Evolutionary conservation across 2,797 vertebrate genomes (phyloP).

Genomic region (Valencia hispanica): DNA sequence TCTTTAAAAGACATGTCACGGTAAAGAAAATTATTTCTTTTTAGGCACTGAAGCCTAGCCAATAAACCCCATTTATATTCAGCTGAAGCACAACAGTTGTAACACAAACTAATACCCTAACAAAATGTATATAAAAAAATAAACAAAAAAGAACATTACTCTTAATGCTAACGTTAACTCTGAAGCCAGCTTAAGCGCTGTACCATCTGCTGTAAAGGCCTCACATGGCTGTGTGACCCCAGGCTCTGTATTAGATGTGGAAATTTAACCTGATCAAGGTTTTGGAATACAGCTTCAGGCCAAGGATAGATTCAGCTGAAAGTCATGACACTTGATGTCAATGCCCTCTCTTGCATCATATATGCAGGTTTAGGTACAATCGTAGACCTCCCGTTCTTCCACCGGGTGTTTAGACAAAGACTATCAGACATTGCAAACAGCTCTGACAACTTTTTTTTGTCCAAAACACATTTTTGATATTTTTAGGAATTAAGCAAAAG

Average conservation of each 20-base stretch:
- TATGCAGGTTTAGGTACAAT: neutral
- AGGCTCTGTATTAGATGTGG: neutral
- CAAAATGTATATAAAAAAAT: conserved; percentile 9
- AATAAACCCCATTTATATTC: conserved; percentile 24
- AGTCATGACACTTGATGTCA: neutral
- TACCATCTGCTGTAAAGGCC: neutral
- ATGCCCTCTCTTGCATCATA: neutral
- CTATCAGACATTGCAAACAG: neutral
- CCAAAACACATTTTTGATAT: neutral
- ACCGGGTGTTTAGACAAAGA: neutral
- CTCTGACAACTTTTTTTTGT: neutral
- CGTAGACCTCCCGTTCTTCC: neutral
- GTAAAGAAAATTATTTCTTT: conserved; percentile 33
- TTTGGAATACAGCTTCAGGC: neutral
- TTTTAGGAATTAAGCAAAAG: neutral
- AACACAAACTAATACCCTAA: conserved; percentile 20
- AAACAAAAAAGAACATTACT: too few relatives aligned
- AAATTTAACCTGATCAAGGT: conserved; percentile 5
- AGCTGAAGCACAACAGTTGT: conserved; percentile 42
- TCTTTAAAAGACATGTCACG: conserved; percentile 26
- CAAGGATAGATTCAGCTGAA: neutral
- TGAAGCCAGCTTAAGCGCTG: neutral
- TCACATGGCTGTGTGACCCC: neutral
- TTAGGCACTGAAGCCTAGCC: conserved; percentile 20
- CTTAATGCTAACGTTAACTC: too few relatives aligned